Conservation (phyloP, 2,113 vertebrate species). For the Merops nubicus region DNA sequence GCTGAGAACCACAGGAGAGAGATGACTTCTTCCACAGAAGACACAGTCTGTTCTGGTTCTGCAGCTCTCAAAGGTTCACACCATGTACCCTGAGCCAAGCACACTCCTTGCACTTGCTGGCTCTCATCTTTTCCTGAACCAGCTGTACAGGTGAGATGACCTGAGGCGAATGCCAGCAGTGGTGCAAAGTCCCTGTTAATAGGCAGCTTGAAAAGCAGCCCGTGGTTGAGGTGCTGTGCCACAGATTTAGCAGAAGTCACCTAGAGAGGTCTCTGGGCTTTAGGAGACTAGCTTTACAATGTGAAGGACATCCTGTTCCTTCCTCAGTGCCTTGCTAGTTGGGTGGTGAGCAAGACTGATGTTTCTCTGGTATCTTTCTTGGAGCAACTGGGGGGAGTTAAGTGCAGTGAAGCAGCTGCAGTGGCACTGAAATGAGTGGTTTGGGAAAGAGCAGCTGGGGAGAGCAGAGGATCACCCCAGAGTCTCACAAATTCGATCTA, state of each 20-base stretch:
- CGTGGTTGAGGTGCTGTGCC: rapidly evolving
- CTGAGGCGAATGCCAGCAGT: neutral
- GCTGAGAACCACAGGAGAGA: neutral
- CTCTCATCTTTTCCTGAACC: neutral
- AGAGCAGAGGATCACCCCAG: neutral
- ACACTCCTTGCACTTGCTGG: neutral
- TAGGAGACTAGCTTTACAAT: neutral
- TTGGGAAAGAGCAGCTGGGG: neutral
- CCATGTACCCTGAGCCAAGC: neutral
- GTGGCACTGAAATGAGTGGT: neutral
- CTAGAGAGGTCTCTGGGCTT: neutral
- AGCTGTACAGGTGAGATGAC: neutral
- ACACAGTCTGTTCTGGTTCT: neutral
- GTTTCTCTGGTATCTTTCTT: neutral
- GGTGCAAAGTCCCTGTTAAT: neutral
- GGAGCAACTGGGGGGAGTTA: neutral
- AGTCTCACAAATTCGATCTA: neutral
- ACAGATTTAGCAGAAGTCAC: neutral
- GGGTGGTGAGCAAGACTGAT: neutral
- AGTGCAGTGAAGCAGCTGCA: neutral
- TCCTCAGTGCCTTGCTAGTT: rapidly evolving
- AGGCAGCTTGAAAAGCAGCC: neutral
- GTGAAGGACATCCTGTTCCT: neutral
- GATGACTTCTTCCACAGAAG: neutral
- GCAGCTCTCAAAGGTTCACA: neutral